Evolutionary conservation across 92 coral and sea anemone species (phyloP), one percentile per base, ranked within the genome.

Genomic region (Ricordea florida): DNA sequence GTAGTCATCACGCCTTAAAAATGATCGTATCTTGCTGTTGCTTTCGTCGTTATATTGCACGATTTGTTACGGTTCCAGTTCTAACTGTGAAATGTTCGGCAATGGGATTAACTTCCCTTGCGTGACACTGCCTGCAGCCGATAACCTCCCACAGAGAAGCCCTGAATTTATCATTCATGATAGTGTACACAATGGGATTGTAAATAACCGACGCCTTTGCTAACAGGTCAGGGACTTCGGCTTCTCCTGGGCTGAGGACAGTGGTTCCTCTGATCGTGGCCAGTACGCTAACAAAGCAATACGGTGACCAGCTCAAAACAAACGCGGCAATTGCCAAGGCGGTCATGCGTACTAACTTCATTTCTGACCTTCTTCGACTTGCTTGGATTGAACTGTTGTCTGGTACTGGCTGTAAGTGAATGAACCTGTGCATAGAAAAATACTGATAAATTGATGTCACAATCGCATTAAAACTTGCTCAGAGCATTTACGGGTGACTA

Each of bases 151-250:
- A 23, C 0, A 70, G 53, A 6, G 88, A 63, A 8, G 40, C 45
- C 4, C 87, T 62, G 30, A 77, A 89, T 49, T 78, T 55, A 74
- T 71, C 61, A 25, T 85, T 85, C 73, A 84, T 76, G 14, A 63
- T 29, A 0, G 71, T 71, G 62, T 84, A 89, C 5, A 89, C 81
- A 1, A 89, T 60, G 5, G 93, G 93, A 45, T 89, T 85, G 84
- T 74, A 89, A 10, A 89, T 75, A n/a, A 89, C 93, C 9, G 93
- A 89, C 5, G 90, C 90, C 49, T 89, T 89, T 10, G 93, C 93
- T 69, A 89, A 47, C 50, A 89, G 59, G 9, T 85, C 90, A 10
- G 93, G 93, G 66, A 80, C 50, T 42, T 79, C 77, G 0, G 93
- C 89, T 27, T 60, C 87, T 0, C 80, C 73, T 7, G 78, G 79